phyloP scores from a whole-genome alignment of 2,113 vertebrate genomes.

The Amblyopsis rosae region DNA sequence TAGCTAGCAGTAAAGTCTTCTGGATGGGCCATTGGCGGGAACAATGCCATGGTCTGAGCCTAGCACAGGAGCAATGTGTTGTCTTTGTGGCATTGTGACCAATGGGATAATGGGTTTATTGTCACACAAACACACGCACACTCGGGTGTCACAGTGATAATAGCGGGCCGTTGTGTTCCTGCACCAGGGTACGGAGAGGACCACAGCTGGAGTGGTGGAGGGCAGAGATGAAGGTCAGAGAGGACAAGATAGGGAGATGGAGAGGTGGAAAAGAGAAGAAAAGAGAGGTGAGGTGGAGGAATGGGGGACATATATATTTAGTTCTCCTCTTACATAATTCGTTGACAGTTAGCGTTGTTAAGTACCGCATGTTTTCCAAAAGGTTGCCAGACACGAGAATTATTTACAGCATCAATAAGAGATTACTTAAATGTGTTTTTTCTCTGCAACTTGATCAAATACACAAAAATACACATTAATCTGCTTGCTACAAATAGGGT shows the following conservation, averaged over 20 bases:
- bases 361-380: too few species aligned
- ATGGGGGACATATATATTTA: not conserved
- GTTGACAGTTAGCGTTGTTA: too few species aligned
- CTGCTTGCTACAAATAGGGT: conserved; percentile 56
- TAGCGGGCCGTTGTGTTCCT: conserved; percentile 63
- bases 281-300: not conserved
- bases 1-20: not conserved
- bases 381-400: not conserved
- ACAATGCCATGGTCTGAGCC: conserved; percentile 8
- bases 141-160: conserved; percentile 48
- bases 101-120: conserved; percentile 55
- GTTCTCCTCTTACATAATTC: too few species aligned
- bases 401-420: conserved; percentile 66
- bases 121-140: conserved; percentile 38
- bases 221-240: conserved; percentile 55
- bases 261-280: not conserved
- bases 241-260: not conserved
- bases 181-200: conserved; percentile 74
- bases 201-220: conserved; percentile 75
- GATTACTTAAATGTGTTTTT: conserved; percentile 42
- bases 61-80: conserved; percentile 34
- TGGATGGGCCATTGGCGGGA: not conserved
- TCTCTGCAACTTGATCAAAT: conserved; percentile 45
- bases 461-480: conserved; percentile 63
- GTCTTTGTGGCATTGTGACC: conserved; percentile 39